Evolutionary conservation across 2,888 invertebrate species (phyloP).

Genomic region (Xylophagus ater): DNA sequence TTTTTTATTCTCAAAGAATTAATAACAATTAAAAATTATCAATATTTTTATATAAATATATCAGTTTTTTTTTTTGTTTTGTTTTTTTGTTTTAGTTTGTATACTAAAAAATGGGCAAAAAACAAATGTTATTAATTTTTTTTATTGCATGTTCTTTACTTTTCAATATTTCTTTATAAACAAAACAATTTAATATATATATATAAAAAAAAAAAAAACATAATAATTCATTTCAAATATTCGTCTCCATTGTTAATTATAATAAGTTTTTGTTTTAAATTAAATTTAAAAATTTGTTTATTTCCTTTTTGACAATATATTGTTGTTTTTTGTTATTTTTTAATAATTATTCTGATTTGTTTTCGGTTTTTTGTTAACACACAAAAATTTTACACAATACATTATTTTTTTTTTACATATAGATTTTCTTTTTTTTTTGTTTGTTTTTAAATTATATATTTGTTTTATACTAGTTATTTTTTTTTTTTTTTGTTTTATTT

Average conservation of each 20-base stretch:
- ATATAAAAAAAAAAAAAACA: no score
- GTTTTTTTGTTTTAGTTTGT: not conserved
- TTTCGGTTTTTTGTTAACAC: constrained; percentile 3
- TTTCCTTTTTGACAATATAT: no score
- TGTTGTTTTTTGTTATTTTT: no score
- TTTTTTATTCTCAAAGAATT: constrained; percentile 9
- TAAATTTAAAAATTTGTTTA: no score
- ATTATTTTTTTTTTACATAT: not conserved
- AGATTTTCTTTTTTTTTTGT: constrained; percentile 6
- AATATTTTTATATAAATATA: constrained; percentile 5
- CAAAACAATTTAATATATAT: no score
- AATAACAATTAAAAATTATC: constrained; percentile 10
- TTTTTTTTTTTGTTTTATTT: no score
- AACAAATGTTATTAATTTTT: constrained; percentile 8
- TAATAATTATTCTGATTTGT: constrained; percentile 5
- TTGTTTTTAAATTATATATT: constrained; percentile 7
- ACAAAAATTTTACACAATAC: not conserved
- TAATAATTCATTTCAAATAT: no score
- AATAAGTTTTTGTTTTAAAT: no score
- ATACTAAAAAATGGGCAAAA: constrained; percentile 8
- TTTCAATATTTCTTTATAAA: constrained; percentile 5
- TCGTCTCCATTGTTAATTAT: no score
- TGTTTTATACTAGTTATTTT: constrained; percentile 7
- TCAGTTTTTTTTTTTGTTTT: constrained; percentile 6
- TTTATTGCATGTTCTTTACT: constrained; percentile 3